phyloP scores from a whole-genome alignment of 1,140 invertebrate genomes.

The Caerostris extrusa region DNA sequence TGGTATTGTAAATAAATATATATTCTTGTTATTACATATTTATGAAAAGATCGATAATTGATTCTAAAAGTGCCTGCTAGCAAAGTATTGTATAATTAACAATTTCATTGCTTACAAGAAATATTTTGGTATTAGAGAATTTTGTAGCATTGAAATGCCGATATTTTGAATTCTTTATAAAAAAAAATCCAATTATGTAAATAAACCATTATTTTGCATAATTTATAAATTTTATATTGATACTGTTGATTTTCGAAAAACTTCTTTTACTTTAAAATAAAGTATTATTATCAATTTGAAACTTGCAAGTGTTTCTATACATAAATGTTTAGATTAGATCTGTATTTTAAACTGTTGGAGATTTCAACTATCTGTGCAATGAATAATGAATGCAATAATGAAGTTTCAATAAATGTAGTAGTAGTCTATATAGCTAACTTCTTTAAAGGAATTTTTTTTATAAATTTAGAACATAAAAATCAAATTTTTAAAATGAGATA shows the following conservation, averaged over 20 bases:
- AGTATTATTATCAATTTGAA: not conserved
- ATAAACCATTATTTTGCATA: not conserved
- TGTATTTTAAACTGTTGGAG: not conserved
- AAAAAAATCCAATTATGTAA: not conserved
- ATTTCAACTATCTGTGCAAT: no score
- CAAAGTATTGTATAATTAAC: not conserved
- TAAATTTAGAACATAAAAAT: no score
- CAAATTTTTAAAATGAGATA: no score
- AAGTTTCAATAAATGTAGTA: no score
- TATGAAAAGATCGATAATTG: not conserved
- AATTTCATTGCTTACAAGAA: not conserved
- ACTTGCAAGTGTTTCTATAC: not conserved
- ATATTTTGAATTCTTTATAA: not conserved
- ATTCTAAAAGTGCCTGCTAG: conserved; percentile 23
- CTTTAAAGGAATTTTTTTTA: no score
- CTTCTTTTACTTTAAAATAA: not conserved
- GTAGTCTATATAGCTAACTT: no score
- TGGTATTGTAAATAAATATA: conserved; percentile 22
- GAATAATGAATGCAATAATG: no score
- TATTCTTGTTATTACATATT: conserved; percentile 33
- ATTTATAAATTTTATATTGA: not conserved
- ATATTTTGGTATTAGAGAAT: not conserved
- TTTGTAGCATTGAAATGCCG: not conserved
- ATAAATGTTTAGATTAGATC: conserved; percentile 3
- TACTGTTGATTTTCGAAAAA: not conserved